Evolutionary conservation across 2,888 invertebrate species (phyloP).

Genomic region (Leptarthrus brevirostris): DNA sequence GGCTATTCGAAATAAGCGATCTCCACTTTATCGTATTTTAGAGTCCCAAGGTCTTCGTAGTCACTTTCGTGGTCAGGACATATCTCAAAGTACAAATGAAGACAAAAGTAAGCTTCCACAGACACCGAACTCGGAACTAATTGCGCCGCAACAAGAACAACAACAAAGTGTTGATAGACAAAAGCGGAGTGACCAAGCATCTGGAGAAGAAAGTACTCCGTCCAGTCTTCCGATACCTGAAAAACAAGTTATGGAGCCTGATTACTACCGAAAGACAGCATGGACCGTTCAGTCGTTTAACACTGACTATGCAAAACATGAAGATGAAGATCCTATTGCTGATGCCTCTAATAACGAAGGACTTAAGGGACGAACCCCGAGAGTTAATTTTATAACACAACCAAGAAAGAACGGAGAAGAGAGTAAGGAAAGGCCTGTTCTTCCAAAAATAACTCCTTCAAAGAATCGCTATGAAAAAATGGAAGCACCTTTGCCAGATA

Average conservation of each 20-base stretch:
- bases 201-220: conserved; percentile 31
- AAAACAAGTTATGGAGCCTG: conserved; percentile 67
- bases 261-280: conserved; percentile 71
- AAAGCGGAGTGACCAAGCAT: conserved; percentile 55
- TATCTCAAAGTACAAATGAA: no score
- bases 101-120: not conserved
- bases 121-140: not conserved
- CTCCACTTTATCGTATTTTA: conserved; percentile 55
- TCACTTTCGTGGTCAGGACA: conserved; percentile 54
- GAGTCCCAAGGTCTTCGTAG: conserved; percentile 56
- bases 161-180: conserved; percentile 54
- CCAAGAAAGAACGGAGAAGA: conserved; percentile 64
- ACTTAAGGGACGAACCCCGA: conserved; percentile 72
- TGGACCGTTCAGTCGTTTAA: conserved; percentile 74
- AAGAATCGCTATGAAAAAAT: conserved; percentile 53
- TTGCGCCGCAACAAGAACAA: not conserved
- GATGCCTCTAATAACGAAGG: conserved; percentile 71
- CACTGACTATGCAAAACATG: conserved; percentile 59
- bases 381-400: conserved; percentile 77
- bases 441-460: conserved; percentile 53
- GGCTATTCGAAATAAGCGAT: conserved; percentile 61
- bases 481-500: conserved; percentile 57
- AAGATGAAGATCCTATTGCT: conserved; percentile 66
- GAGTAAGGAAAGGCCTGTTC: conserved; percentile 55
- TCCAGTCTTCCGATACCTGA: conserved; percentile 57